Base-by-base conservation (phyloP, 37 sponge, comb jelly and placozoan genomes). In the Hexactinellida sp. region DNA sequence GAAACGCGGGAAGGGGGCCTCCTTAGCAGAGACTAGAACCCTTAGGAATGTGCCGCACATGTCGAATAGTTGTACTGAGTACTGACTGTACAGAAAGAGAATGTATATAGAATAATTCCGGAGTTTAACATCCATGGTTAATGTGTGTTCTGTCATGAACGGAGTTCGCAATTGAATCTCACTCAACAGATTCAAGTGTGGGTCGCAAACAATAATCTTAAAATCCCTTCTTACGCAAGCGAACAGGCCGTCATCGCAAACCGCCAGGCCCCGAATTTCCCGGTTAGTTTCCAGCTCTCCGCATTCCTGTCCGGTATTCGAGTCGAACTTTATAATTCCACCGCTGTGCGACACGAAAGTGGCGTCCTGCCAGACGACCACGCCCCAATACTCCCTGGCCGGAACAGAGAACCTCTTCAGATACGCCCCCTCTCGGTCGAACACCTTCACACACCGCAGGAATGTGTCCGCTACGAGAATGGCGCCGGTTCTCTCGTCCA, bases 161-260 rank as follows among this genome's bases (percentile, higher is more conserved):
- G 76, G 76, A 32, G 76, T 63, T 63, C 13, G 3, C 13, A 63
- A 63, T n/a, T 63, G 76, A 32, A 63, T 63, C 76, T 63, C 76
- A n/a, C 13, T 63, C 3, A 63, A 23, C 34, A 63, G 25, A 63
- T 63, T 63, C 76, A 63, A n/a, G 34, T 63, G 76, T n/a, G 25
- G 76, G 13, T 63, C 76, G 13, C 76, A 63, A 7, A 63, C 28
- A 21, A 63, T 32, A 25, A 63, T 63, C 76, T 63, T 63, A n/a
- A 10, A 63, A 3, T 63, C 76, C 34, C 76, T 63, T 25, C 76
- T 7, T 7, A 63, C 76, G 34, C 76, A 63, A n/a, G 76, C 76
- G 34, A 63, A 63, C 30, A 63, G 76, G 76, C 76, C 76, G 32
- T 63, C 76, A 63, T 63, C 76, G 13, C 76, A 63, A 63, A 63